Evolutionary conservation across 2,113 vertebrate species (phyloP).

Genomic region (Triplophysa tibetana): DNA sequence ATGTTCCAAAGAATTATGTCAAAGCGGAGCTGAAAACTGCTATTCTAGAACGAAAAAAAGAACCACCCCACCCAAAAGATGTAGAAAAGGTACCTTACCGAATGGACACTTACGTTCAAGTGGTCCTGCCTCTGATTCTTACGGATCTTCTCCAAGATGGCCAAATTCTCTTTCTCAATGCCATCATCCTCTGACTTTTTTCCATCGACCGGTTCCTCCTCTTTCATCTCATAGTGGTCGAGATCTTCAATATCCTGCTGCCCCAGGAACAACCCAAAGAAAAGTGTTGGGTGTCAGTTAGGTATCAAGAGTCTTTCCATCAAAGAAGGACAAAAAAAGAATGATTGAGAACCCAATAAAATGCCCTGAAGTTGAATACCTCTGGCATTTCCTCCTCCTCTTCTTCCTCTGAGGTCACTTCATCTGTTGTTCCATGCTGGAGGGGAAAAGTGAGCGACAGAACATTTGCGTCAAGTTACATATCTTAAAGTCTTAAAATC

Average conservation of each 20-base stretch:
- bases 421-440: constrained; percentile 80
- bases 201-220: constrained; percentile 89
- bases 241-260: constrained; percentile 93
- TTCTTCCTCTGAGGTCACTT: constrained; percentile 94
- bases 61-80: constrained; percentile 26
- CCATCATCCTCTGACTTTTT: constrained; percentile 97
- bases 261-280: constrained; percentile 20
- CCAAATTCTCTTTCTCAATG: constrained; percentile 96
- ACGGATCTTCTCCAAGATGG: constrained; percentile 94
- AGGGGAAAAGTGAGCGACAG: constrained; percentile 6
- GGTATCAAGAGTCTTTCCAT: neutral
- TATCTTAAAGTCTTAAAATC: neutral
- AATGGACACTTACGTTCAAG: constrained; percentile 85
- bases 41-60: neutral
- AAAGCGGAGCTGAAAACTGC: neutral
- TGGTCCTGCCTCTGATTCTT: constrained; percentile 98
- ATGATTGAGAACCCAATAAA: neutral
- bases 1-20: neutral
- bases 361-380: constrained; percentile 64
- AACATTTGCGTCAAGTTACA: neutral
- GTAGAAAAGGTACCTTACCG: constrained; percentile 48
- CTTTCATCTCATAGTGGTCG: constrained; percentile 99
- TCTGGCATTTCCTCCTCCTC: constrained; percentile 97
- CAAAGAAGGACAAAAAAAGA: neutral
- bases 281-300: constrained; percentile 2